phyloP scores from a whole-genome alignment of 2,888 invertebrate genomes.

The Rhagonycha fulva region DNA sequence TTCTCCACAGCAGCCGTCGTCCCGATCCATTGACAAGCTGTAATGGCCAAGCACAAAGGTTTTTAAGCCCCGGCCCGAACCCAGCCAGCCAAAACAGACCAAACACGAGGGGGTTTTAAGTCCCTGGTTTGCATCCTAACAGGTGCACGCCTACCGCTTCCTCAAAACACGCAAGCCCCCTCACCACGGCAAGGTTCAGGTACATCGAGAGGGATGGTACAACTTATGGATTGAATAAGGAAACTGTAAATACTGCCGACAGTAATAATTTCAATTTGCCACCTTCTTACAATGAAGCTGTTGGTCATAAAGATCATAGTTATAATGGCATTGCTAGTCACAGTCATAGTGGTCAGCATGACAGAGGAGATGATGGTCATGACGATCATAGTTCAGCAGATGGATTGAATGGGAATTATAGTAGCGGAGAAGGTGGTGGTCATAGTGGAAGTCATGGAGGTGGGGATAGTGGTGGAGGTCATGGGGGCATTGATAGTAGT shows the following conservation, averaged over 20 bases:
- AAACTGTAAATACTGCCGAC: background rate
- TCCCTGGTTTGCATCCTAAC: too few species aligned
- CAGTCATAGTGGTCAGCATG: too few species aligned
- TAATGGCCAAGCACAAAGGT: too few species aligned
- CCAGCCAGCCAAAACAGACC: too few species aligned
- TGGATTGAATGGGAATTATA: background rate
- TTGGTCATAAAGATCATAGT: background rate
- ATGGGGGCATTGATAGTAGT: background rate
- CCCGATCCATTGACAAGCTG: too few species aligned
- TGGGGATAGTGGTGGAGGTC: background rate
- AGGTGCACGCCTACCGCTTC: too few species aligned
- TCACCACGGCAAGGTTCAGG: too few species aligned
- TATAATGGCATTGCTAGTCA: background rate
- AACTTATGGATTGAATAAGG: background rate
- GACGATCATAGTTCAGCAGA: background rate
- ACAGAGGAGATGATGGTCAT: background rate
- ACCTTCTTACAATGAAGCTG: background rate
- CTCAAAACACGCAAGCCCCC: too few species aligned
- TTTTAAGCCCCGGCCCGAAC: too few species aligned
- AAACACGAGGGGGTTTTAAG: too few species aligned
- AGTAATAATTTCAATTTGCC: background rate
- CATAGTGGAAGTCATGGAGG: background rate
- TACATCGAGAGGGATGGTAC: too few species aligned
- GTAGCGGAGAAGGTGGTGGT: background rate
- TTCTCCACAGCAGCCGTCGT: too few species aligned